Percentiles rank a stretch among this genome's conserved stretches.
These are phyloP conservation scores for Tetramorium bicarinatum DNA, from an alignment of 2,888 invertebrate genomes.

Conservation along the genomic window DNA sequence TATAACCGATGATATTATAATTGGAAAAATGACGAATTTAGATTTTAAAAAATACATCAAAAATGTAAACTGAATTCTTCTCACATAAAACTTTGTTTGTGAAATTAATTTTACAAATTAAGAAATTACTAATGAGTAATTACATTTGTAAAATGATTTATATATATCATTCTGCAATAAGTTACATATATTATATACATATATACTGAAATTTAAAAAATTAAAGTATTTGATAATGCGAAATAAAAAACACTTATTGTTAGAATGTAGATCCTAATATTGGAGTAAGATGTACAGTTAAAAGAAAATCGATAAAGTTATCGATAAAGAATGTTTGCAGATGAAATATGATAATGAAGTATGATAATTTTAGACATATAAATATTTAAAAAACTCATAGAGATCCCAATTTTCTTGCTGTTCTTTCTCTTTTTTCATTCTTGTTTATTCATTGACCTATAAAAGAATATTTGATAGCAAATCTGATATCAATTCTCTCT, in stretches of 20 bases:
- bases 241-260: neutral
- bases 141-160: neutral
- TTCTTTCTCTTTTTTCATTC: neutral
- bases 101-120: constrained; percentile 6
- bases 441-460: neutral
- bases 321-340: neutral
- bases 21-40: neutral
- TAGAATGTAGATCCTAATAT: neutral
- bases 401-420: neutral
- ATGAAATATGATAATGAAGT: neutral
- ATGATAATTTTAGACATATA: neutral
- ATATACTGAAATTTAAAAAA: neutral
- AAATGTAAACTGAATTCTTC: neutral
- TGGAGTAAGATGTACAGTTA: neutral
- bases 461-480: constrained; percentile 22
- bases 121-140: neutral
- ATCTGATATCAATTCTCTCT: constrained; percentile 13
- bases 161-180: no score
- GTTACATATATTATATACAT: no score
- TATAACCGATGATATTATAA: neutral
- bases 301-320: neutral
- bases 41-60: neutral
- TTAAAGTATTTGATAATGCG: neutral
- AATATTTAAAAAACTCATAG: neutral
- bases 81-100: neutral